These are phyloP conservation scores for Coregonus suidteri DNA, from an alignment of 2,797 vertebrate genomes.

Conservation along the genomic window DNA sequence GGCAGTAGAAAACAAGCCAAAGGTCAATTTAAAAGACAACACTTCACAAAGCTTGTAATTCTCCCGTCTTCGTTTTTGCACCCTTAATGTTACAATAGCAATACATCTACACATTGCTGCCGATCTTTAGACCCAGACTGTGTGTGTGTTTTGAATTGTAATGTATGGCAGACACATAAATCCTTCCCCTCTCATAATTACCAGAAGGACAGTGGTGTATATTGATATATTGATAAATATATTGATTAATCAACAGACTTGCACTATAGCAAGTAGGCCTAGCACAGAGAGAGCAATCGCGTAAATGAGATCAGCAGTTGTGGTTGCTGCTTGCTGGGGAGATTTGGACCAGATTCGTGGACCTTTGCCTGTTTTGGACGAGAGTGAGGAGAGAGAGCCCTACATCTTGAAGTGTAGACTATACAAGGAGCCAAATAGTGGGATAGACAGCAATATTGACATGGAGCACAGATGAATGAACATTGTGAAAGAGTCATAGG, in stretches of 20 bases:
- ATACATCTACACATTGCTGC: background rate
- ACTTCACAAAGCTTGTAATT: conserved; percentile 4
- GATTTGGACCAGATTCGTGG: background rate
- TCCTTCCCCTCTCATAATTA: background rate
- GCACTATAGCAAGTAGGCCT: background rate
- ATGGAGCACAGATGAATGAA: background rate
- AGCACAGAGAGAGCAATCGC: background rate
- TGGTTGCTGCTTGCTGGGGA: background rate
- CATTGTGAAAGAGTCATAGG: background rate
- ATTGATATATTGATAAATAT: background rate
- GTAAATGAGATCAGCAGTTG: background rate
- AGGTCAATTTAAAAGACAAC: background rate
- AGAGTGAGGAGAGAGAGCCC: background rate
- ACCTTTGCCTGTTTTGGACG: background rate
- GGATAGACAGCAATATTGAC: background rate
- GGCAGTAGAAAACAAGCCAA: background rate
- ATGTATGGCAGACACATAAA: background rate
- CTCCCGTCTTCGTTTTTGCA: background rate
- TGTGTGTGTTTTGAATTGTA: background rate
- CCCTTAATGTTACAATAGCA: background rate
- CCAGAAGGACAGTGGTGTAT: background rate
- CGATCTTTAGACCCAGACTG: background rate
- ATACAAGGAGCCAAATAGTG: background rate
- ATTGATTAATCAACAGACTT: background rate
- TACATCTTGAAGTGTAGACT: background rate